A percentile compares a stretch with the other conserved stretches of the same genome.
Evolutionary conservation across 2,797 vertebrate species (phyloP).

Genomic region (Sebastes trivittatus): DNA sequence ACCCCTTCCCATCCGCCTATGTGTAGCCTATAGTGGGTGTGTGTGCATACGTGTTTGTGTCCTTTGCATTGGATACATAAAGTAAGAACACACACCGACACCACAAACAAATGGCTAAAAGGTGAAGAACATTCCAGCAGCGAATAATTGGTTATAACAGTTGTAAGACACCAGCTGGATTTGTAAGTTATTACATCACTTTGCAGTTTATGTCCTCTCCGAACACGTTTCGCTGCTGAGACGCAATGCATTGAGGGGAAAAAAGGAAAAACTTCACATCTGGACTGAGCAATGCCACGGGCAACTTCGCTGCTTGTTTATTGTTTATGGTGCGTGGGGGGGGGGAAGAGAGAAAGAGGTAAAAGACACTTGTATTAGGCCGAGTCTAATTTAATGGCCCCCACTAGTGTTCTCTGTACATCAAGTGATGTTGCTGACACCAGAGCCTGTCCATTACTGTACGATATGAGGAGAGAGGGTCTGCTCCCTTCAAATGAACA

Average conservation of each 20-base stretch:
- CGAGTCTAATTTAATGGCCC: slow-evolving; percentile 40
- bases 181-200: slow-evolving; percentile 1
- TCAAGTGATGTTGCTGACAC: slow-evolving; percentile 64
- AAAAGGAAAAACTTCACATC: slow-evolving; percentile 2
- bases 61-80: neutral
- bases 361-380: slow-evolving; percentile 42
- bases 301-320: slow-evolving; percentile 21
- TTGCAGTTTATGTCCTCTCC: neutral
- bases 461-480: slow-evolving; percentile 43
- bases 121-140: neutral
- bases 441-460: slow-evolving; percentile 48
- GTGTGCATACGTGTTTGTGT: neutral
- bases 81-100: neutral
- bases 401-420: slow-evolving; percentile 47
- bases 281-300: neutral
- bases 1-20: neutral
- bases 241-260: neutral
- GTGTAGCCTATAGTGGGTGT: neutral
- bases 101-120: slow-evolving; percentile 1
- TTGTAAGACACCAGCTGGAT: neutral
- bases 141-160: neutral
- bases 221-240: neutral
- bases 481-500: slow-evolving; percentile 67
- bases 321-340: slow-evolving; percentile 21
- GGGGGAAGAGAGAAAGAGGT: neutral